Base-by-base conservation (phyloP, 2,888 invertebrate species). In the Lasioglossum zephyrum region DNA sequence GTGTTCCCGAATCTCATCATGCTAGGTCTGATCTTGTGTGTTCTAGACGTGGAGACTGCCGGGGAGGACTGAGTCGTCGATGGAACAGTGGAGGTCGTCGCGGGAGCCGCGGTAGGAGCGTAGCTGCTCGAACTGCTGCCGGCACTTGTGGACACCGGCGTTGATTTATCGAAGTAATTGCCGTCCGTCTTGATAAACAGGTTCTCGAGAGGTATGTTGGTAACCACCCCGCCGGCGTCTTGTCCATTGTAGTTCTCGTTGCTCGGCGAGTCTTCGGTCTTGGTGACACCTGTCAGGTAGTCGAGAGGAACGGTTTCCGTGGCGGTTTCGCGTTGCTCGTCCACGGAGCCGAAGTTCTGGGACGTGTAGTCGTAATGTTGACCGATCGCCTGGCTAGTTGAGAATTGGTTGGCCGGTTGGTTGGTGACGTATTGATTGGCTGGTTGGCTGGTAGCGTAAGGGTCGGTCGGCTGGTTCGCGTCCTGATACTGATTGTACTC, bases 1-100 rank as follows among this genome's bases (percentile, higher is more conserved):
- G 95, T 91, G 81, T 96, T 95, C 13, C 94, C 94, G 78, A 92
- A 94, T 77, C 94, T 91, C 81, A 94, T 91, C 81, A 94, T 88
- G 4, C 57, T n/a, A 2, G 94, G 94, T 31, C 95, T 91, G 44
- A 93, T 92, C 80, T 93, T 92, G 49, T 92, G 92, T 0, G 92
- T 77, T 53, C 93, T 93, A 2, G 90, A 77, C 0, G 92, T 89
- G 6, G 90, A 87, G 66, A 80, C 73, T 4, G 87, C 53, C 22
- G 82, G 84, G 0, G 92, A 69, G 0, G 89, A 69, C 26, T 89
- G 85, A 0, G 79, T 84, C 6, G 88, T 86, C 3, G 78, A 53
- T 13, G 85, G 77, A 2, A 86, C 73, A 0, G 81, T 82, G 2
- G 89, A 79, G 13, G 91, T 90, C 1, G 90, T 90, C 0, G 91